phyloP scores from a whole-genome alignment of 2,113 vertebrate genomes.

The Anas platyrhynchos region DNA sequence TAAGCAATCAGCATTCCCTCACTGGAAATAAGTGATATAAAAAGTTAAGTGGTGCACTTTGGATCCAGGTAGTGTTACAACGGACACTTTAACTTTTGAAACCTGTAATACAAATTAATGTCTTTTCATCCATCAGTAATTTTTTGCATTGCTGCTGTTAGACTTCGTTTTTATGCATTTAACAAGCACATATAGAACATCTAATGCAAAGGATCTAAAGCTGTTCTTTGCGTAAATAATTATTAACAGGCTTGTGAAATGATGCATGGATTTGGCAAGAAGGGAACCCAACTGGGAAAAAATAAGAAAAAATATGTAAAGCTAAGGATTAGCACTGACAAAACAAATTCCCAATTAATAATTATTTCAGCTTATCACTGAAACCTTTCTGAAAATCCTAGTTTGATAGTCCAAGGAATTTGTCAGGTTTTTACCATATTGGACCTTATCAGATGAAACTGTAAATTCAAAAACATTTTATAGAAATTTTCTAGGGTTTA shows the following conservation, averaged over 20 bases:
- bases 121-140: neutral
- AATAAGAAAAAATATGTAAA: neutral
- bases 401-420: neutral
- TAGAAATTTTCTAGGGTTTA: neutral
- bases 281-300: neutral
- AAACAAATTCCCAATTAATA: neutral
- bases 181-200: neutral
- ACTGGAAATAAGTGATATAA: neutral
- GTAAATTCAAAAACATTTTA: neutral
- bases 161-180: neutral
- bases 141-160: neutral
- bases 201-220: neutral
- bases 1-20: neutral
- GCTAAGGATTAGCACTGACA: neutral
- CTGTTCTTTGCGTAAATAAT: conserved; percentile 4
- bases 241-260: conserved; percentile 2
- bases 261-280: conserved; percentile 14
- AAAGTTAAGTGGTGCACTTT: neutral
- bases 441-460: neutral
- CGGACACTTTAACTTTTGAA: neutral
- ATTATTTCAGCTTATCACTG: conserved; percentile 5
- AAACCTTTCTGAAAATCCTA: neutral
- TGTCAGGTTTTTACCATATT: neutral
- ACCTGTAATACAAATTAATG: neutral
- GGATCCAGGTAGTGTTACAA: neutral